These are phyloP conservation scores for Parnassius glacialis DNA, from an alignment of 2,888 invertebrate genomes.

Conservation along the genomic window DNA sequence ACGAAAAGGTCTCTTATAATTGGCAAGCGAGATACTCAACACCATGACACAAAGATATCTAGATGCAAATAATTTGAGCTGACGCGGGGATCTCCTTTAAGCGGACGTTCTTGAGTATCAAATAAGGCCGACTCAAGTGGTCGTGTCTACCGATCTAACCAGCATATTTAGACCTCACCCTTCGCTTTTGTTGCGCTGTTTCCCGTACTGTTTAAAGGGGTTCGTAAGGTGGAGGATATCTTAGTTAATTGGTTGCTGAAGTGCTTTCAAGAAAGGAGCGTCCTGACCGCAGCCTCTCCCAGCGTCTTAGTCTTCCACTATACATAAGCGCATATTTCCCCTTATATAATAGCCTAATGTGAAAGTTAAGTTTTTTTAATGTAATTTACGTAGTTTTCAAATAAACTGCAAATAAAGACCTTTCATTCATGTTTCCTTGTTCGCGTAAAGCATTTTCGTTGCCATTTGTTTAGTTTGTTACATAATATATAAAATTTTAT, in stretches of 20 bases:
- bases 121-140: conserved; percentile 68
- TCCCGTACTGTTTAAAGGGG: conserved; percentile 34
- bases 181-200: conserved; percentile 47
- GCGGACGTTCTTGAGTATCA: conserved; percentile 46
- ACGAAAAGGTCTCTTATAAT: conserved; percentile 34
- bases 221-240: conserved; percentile 36
- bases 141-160: conserved; percentile 58
- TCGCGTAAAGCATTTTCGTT: too few relatives aligned
- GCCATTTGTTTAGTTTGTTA: too few relatives aligned
- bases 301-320: conserved; percentile 47
- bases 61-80: conserved; percentile 14
- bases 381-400: too few relatives aligned
- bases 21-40: conserved; percentile 31
- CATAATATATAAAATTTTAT: too few relatives aligned
- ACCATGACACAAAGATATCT: conserved; percentile 42
- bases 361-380: not conserved
- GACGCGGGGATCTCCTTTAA: conserved; percentile 18
- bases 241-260: conserved; percentile 45
- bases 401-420: too few relatives aligned
- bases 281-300: conserved; percentile 54
- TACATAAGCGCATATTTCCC: conserved; percentile 35
- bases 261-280: conserved; percentile 55
- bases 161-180: conserved; percentile 46
- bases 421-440: too few relatives aligned
- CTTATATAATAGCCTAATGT: conserved; percentile 7